These are phyloP conservation scores for Drosophila pectinifera DNA, from an alignment of 1,140 invertebrate genomes.

Conservation along the genomic window DNA sequence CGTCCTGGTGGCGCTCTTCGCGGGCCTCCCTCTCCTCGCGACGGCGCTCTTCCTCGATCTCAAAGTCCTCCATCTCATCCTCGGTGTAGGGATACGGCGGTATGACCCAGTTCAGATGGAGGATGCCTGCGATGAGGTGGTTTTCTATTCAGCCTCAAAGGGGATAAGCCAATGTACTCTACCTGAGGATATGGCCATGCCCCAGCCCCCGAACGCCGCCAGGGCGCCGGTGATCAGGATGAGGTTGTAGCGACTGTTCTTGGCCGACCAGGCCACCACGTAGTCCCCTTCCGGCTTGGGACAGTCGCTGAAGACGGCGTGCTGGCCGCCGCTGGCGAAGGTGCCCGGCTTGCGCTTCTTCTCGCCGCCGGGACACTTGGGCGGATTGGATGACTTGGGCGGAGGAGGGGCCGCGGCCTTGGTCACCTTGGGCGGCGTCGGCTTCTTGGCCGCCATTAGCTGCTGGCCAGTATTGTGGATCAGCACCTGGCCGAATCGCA, in stretches of 20 bases:
- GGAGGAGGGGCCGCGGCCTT: conserved; percentile 6
- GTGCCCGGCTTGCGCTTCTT: conserved; percentile 37
- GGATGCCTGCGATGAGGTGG: background rate
- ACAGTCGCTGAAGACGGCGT: conserved; percentile 60
- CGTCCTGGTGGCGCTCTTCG: conserved; percentile 50
- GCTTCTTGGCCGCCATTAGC: conserved; percentile 28
- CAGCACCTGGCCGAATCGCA: conserved; percentile 27
- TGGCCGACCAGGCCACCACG: conserved; percentile 43
- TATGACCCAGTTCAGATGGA: conserved; percentile 15
- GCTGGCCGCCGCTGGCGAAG: conserved; percentile 62
- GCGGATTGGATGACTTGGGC: conserved; percentile 5
- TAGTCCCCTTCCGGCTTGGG: conserved; percentile 63
- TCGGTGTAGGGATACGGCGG: conserved; percentile 69
- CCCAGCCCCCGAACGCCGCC: conserved; percentile 35
- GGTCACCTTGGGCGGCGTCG: background rate
- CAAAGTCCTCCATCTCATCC: conserved; percentile 63
- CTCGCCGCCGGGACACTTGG: conserved; percentile 27
- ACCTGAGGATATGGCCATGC: background rate
- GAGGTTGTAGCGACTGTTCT: conserved; percentile 66
- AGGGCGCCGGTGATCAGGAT: conserved; percentile 42
- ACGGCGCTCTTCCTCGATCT: conserved; percentile 49
- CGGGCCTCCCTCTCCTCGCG: conserved; percentile 50
- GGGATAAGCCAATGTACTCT: too few species aligned
- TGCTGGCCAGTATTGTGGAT: conserved; percentile 19
- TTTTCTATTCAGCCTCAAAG: too few species aligned